phyloP scores from a whole-genome alignment of 2,113 vertebrate species.

The Caranx ignobilis region DNA sequence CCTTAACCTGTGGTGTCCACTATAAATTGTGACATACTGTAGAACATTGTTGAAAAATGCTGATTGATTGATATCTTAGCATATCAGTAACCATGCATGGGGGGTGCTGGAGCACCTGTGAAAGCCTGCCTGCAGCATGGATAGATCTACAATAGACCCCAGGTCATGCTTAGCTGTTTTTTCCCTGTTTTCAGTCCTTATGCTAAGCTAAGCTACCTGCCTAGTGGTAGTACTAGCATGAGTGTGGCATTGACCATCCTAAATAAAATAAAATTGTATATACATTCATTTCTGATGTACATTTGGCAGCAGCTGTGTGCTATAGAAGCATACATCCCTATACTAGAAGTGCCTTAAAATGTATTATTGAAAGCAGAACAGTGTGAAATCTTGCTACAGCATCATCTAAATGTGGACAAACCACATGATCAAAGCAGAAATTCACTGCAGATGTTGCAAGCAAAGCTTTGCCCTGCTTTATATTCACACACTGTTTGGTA shows the following conservation, averaged over 20 bases:
- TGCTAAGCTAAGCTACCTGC: not conserved
- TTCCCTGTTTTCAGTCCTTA: not conserved
- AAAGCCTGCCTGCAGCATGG: too few species aligned
- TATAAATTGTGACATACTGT: not conserved
- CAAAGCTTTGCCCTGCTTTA: not conserved
- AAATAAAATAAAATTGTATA: too few species aligned
- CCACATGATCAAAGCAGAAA: not conserved
- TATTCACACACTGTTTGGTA: not conserved
- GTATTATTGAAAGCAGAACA: not conserved
- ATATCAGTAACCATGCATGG: not conserved
- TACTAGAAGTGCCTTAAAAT: not conserved
- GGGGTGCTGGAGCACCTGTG: too few species aligned
- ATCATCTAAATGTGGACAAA: not conserved
- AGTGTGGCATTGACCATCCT: too few species aligned
- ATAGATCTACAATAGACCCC: not conserved
- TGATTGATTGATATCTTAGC: not conserved
- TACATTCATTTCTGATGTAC: not conserved
- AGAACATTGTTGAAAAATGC: not conserved
- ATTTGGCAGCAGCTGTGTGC: not conserved
- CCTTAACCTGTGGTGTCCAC: not conserved
- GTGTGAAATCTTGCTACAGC: not conserved
- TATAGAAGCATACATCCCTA: not conserved
- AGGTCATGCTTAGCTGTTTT: not conserved
- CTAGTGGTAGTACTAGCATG: not conserved
- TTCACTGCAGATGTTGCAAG: not conserved